Conservation (phyloP, 2,888 invertebrate genomes). For the Clivina fossor region DNA sequence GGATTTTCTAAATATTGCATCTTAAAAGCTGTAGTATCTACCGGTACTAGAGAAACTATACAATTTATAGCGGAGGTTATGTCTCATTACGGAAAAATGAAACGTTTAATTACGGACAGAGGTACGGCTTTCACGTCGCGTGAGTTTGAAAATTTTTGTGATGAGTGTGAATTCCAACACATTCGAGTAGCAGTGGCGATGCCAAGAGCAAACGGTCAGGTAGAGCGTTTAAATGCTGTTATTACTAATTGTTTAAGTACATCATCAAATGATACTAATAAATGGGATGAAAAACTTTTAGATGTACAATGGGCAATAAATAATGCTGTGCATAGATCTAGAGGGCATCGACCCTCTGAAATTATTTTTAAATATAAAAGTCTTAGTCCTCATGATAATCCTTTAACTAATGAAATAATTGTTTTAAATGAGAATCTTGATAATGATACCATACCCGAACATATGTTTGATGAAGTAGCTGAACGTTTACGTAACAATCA, state of each 20-base stretch:
- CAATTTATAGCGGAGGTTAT: too few species aligned
- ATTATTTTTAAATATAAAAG: slow-evolving; percentile 23
- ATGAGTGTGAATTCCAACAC: background rate
- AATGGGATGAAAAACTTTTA: slow-evolving; percentile 15
- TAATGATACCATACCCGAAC: background rate
- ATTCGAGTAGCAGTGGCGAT: background rate
- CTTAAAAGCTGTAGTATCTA: background rate
- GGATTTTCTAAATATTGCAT: background rate
- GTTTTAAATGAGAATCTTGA: background rate
- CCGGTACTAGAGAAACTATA: background rate
- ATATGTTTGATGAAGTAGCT: background rate
- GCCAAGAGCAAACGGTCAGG: background rate
- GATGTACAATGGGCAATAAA: slow-evolving; percentile 37
- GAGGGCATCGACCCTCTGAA: slow-evolving; percentile 8
- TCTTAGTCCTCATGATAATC: slow-evolving; percentile 32
- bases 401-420: slow-evolving; percentile 8
- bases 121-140: background rate
- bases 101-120: background rate
- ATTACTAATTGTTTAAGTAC: background rate
- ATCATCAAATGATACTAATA: background rate
- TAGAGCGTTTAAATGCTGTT: background rate
- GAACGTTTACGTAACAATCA: background rate
- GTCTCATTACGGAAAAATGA: background rate
- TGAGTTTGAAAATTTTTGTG: background rate
- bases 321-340: slow-evolving; percentile 22